Evolutionary conservation across 2,113 vertebrate genomes (phyloP).

Genomic region (Sinocyclocheilus anophthalmus): DNA sequence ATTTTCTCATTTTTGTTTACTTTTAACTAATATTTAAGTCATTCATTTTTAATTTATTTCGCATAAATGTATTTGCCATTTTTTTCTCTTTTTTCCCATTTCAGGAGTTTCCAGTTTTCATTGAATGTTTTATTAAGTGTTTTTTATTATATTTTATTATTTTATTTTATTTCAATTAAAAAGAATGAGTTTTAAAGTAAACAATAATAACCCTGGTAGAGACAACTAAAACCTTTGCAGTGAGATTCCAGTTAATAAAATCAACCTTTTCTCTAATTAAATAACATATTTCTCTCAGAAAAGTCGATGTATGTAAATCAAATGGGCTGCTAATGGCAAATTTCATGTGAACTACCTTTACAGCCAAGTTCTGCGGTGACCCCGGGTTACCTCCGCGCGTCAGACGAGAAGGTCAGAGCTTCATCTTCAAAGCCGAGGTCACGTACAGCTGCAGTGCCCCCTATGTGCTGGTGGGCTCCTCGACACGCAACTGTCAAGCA

Average conservation of each 20-base stretch:
- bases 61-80: too few relatives aligned
- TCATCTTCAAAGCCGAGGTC: conserved; percentile 96
- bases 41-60: too few relatives aligned
- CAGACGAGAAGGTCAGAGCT: conserved; percentile 91
- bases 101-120: too few relatives aligned
- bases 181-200: too few relatives aligned
- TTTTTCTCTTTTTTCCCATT: too few relatives aligned
- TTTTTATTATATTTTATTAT: too few relatives aligned
- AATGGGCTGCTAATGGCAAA: background rate
- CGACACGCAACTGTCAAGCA: conserved; percentile 86
- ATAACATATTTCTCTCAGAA: background rate
- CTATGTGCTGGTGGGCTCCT: conserved; percentile 88
- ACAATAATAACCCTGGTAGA: too few relatives aligned
- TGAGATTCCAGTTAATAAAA: background rate
- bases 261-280: too few relatives aligned
- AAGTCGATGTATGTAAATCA: background rate
- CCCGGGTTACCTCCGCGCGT: conserved; percentile 87
- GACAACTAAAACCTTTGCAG: background rate
- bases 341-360: background rate
- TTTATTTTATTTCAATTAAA: too few relatives aligned
- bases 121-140: too few relatives aligned
- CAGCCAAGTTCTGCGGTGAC: conserved; percentile 97
- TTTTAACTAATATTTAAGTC: too few relatives aligned
- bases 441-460: conserved; percentile 85
- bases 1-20: too few relatives aligned